A percentile compares a stretch with the other conserved stretches of the same genome.
Evolutionary conservation across 2,797 vertebrate species (phyloP).

Genomic region (Siniperca undulata): DNA sequence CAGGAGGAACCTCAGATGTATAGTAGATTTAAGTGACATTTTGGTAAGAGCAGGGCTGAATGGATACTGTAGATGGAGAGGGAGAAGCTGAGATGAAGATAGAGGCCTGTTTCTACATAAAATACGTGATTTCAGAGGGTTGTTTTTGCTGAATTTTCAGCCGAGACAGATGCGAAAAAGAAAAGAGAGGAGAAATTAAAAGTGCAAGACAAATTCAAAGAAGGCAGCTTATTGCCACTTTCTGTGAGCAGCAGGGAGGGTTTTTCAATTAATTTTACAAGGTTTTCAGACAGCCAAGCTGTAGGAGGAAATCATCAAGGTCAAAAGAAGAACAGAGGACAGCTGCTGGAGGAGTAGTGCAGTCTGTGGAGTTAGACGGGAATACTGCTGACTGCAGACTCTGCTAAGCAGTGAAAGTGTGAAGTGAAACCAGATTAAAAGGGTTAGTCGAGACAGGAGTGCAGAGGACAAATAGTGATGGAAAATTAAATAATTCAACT

Average conservation of each 20-base stretch:
- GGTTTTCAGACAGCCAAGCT: slow-evolving; percentile 27
- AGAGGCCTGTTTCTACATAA: slow-evolving; percentile 5
- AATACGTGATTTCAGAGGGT: neutral
- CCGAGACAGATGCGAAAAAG: neutral
- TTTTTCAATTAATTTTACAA: slow-evolving; percentile 45
- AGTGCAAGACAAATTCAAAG: slow-evolving; percentile 12
- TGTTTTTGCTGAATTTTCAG: slow-evolving; percentile 3
- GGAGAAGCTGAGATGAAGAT: neutral
- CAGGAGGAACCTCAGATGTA: slow-evolving; percentile 14
- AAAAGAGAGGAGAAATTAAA: slow-evolving; percentile 1
- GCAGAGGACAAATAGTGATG: slow-evolving; percentile 11
- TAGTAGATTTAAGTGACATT: neutral
- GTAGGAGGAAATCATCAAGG: slow-evolving; percentile 47
- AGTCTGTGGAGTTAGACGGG: slow-evolving; percentile 9
- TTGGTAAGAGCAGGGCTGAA: neutral
- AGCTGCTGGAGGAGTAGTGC: slow-evolving; percentile 9
- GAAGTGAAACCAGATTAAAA: slow-evolving; percentile 38
- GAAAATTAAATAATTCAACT: slow-evolving; percentile 10
- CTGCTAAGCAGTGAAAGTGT: slow-evolving; percentile 16
- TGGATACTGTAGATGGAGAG: neutral
- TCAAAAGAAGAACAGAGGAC: slow-evolving; percentile 44
- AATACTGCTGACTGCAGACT: slow-evolving; percentile 38
- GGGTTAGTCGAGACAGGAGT: slow-evolving; percentile 12
- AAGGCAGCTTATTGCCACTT: slow-evolving; percentile 15
- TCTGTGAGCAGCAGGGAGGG: slow-evolving; percentile 11